Percentiles rank a stretch among this genome's conserved stretches.
These are phyloP conservation scores for Psophia crepitans DNA, from an alignment of 2,113 vertebrate species.

Conservation along the genomic window DNA sequence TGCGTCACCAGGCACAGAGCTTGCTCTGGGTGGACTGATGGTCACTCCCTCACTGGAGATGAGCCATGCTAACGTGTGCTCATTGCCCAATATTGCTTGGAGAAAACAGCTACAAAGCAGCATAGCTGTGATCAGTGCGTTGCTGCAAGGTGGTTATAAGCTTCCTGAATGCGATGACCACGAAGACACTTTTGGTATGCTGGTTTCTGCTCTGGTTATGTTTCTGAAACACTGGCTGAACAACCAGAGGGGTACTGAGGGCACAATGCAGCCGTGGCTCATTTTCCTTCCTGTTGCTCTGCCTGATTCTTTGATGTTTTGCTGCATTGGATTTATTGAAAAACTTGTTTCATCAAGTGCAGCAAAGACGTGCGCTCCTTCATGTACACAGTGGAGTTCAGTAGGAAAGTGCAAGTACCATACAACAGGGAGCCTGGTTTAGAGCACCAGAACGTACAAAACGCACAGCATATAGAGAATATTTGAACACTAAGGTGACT, in stretches of 20 bases:
- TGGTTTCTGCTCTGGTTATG: not conserved
- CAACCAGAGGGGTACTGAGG: not conserved
- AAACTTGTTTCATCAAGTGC: not conserved
- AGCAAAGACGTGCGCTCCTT: not conserved
- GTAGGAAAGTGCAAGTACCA: not conserved
- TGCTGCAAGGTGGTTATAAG: not conserved
- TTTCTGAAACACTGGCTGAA: not conserved
- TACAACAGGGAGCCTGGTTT: not conserved
- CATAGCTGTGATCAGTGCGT: not conserved
- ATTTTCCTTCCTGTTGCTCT: not conserved
- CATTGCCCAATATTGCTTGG: not conserved
- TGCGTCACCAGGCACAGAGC: not conserved
- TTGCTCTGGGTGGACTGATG: not conserved
- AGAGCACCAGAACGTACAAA: not conserved
- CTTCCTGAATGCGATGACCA: not conserved
- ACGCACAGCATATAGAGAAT: not conserved
- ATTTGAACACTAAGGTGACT: not conserved
- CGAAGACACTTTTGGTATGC: not conserved
- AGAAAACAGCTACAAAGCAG: not conserved
- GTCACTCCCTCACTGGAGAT: not conserved
- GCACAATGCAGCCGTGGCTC: not conserved
- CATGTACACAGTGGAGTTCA: not conserved
- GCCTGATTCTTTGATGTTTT: not conserved
- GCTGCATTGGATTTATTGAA: not conserved
- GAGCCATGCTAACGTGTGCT: not conserved